Percentiles rank a stretch among this genome's conserved stretches.
Evolutionary conservation across 2,113 vertebrate species (phyloP).

Genomic region (Ariopsis seemanni): DNA sequence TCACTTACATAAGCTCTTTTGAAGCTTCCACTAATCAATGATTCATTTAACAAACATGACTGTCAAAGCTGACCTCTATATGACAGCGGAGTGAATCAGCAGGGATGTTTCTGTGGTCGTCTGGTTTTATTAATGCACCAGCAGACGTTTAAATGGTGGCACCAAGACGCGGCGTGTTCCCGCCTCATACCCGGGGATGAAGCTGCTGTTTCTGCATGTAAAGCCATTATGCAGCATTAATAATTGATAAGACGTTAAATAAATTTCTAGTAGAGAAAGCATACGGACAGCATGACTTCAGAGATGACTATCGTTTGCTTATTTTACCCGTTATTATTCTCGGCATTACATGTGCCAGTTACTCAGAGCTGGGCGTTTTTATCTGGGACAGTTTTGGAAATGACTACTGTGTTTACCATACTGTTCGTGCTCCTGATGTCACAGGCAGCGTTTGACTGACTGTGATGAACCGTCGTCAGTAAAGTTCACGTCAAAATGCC

Average conservation of each 20-base stretch:
- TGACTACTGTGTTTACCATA: slow-evolving; percentile 9
- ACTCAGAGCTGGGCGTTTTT: slow-evolving; percentile 21
- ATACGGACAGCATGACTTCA: not conserved
- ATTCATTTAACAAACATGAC: slow-evolving; percentile 4
- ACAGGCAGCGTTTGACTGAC: not conserved
- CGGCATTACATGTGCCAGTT: not conserved
- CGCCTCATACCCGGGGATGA: not conserved
- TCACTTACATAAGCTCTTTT: not conserved
- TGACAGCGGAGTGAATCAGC: not conserved
- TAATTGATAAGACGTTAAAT: not conserved
- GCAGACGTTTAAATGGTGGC: not conserved
- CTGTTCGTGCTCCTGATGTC: slow-evolving; percentile 36
- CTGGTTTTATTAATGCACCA: not conserved
- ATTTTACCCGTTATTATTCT: not conserved
- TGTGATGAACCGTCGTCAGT: not conserved
- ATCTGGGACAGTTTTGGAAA: slow-evolving; percentile 28
- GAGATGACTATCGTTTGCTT: not conserved
- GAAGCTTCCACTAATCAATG: slow-evolving; percentile 23
- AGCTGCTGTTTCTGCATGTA: not conserved
- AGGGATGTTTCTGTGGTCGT: not conserved
- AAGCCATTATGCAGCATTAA: not conserved
- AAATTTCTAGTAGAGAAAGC: slow-evolving; percentile 23
- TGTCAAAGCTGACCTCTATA: not conserved
- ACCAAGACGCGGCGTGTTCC: not conserved
- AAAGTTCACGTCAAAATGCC: not conserved